These are phyloP conservation scores for Lagopus muta DNA, from an alignment of 2,113 vertebrate species.

Conservation along the genomic window DNA sequence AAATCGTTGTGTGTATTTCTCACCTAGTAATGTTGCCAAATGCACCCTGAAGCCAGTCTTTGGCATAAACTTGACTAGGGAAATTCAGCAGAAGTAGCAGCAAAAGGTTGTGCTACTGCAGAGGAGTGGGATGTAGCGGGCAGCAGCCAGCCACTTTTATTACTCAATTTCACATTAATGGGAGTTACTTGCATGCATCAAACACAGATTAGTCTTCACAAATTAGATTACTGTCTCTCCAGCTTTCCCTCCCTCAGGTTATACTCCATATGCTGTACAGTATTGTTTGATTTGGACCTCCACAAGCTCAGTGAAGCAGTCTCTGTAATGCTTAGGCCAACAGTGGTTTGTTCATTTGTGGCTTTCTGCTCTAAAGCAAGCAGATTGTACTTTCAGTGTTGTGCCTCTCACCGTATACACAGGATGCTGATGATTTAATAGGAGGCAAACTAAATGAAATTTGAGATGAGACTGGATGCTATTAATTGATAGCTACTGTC, in stretches of 20 bases:
- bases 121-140: slow-evolving; percentile 14
- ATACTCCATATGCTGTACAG: slow-evolving; percentile 34
- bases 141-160: slow-evolving; percentile 24
- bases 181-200: slow-evolving; percentile 35
- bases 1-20: slow-evolving; percentile 21
- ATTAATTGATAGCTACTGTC: neutral
- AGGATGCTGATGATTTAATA: neutral
- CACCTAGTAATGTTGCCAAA: neutral
- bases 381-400: neutral
- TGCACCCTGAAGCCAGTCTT: neutral
- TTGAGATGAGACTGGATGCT: neutral
- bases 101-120: slow-evolving; percentile 30
- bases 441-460: neutral
- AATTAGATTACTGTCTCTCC: slow-evolving; percentile 34
- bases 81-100: slow-evolving; percentile 8
- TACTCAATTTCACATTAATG: slow-evolving; percentile 26
- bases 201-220: slow-evolving; percentile 21
- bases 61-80: neutral
- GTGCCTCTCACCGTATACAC: neutral
- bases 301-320: neutral
- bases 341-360: neutral
- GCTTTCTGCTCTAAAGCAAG: neutral
- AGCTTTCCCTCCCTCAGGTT: slow-evolving; percentile 57
- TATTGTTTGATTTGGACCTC: slow-evolving; percentile 45
- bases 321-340: slow-evolving; percentile 7